Conservation (phyloP, 2,797 vertebrate genomes). For the Trachops cirrhosus region DNA sequence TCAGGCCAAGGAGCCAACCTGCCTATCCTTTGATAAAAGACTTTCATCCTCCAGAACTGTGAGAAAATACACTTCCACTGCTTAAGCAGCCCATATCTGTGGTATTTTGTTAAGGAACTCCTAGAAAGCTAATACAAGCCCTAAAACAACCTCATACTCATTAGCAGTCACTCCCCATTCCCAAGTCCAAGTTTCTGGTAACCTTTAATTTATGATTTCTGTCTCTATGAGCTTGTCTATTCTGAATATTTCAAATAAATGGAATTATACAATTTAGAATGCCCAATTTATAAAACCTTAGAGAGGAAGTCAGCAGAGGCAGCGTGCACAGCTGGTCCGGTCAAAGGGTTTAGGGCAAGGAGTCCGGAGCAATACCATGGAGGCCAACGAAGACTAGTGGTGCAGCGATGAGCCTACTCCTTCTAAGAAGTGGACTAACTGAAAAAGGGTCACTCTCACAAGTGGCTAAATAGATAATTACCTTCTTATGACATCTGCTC, state of each 20-base stretch:
- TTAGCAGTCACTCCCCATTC: neutral
- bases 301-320: neutral
- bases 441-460: neutral
- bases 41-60: neutral
- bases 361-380: neutral
- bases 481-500: neutral
- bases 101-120: neutral
- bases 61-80: neutral
- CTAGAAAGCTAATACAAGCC: neutral
- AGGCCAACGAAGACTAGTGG: neutral
- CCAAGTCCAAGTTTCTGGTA: neutral
- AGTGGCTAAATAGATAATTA: neutral
- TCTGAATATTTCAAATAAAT: neutral
- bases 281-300: neutral
- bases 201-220: neutral
- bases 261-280: neutral
- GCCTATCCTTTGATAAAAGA: neutral
- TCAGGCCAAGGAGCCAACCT: neutral
- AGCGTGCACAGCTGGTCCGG: neutral
- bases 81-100: neutral
- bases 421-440: neutral
- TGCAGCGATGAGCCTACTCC: neutral
- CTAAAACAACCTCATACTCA: neutral
- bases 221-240: neutral
- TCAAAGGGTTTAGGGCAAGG: rapidly evolving